A percentile compares a stretch with the other conserved stretches of the same genome.
Conservation (phyloP, 1,140 invertebrate genomes). For the Ips typographus region DNA sequence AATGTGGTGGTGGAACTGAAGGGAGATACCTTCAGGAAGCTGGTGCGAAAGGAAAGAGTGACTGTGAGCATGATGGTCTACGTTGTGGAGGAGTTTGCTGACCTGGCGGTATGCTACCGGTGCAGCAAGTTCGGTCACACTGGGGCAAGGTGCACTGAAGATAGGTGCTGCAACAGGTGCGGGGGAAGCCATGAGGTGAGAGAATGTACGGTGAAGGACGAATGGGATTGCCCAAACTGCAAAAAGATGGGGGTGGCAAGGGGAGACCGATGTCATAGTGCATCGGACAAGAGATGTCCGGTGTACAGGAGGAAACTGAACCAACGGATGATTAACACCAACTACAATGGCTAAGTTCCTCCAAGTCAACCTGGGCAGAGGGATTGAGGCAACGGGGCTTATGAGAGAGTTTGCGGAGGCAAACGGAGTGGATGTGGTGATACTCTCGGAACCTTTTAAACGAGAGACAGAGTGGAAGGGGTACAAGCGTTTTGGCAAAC, state of each 20-base stretch:
- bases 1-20: not conserved
- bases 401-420: not conserved
- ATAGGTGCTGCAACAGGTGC: not conserved
- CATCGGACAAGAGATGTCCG: slow-evolving; percentile 16
- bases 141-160: not conserved
- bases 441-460: not conserved
- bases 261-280: slow-evolving; percentile 24
- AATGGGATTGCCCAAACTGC: slow-evolving; percentile 32
- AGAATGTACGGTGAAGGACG: slow-evolving; percentile 10
- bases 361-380: not conserved
- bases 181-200: not conserved
- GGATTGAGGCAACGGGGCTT: not conserved
- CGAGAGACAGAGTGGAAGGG: not conserved
- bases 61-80: not conserved
- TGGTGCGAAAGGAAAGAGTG: not conserved
- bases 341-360: not conserved
- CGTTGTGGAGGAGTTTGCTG: not conserved
- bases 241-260: slow-evolving; percentile 28
- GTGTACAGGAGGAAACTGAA: not conserved
- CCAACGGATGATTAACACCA: not conserved
- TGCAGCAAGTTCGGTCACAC: not conserved
- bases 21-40: not conserved
- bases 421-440: not conserved
- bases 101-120: not conserved
- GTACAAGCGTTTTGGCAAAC: not conserved